Evolutionary conservation across 2,888 invertebrate genomes (phyloP), one percentile per base, ranked within the genome.

Genomic region (Ecliptopera silaceata): DNA sequence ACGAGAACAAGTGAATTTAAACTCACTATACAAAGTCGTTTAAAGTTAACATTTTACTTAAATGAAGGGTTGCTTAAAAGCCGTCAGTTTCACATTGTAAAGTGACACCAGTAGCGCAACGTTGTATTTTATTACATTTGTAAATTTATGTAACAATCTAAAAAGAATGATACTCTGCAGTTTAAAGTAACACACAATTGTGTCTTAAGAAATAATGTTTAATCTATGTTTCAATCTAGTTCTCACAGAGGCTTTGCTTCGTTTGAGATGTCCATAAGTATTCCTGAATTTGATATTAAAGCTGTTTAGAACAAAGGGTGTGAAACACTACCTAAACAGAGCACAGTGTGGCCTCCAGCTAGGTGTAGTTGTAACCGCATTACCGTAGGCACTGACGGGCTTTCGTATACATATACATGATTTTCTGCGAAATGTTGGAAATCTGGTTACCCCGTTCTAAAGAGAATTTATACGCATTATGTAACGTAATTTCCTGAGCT

Each of bases 321-420:
- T 41, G 31, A 31, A 20, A 13, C n/a, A 48, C 44, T 49, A 17
- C 34, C 10, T 36, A 29, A n/a, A 13, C 12, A 2, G 5, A 29
- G 39, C 22, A 31, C 29, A 18, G 63, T 38, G 59, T 47, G 63
- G 66, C 65, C 68, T 69, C 68, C 64, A 63, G 63, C 68, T 70
- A 67, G 74, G 71, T 75, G 75, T 76, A 72, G 74, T 79, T 78
- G 76, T 87, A 86, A 86, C 86, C 82, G 76, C 72, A 82, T 87
- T 86, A 87, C 72, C 59, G 69, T 57, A 72, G 78, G 77, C 80
- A 77, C 69, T 75, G 71, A 56, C 63, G 60, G 57, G 65, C 53
- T 50, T 44, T 44, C 62, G 42, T 56, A 42, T 17, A 54, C 49
- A 54, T 46, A 42, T 17, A 44, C 17, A 48, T 36, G 54, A 13